Evolutionary conservation across 1,140 invertebrate species (phyloP), one percentile per base, ranked within the genome.

Genomic region (Rhopalosiphum padi): DNA sequence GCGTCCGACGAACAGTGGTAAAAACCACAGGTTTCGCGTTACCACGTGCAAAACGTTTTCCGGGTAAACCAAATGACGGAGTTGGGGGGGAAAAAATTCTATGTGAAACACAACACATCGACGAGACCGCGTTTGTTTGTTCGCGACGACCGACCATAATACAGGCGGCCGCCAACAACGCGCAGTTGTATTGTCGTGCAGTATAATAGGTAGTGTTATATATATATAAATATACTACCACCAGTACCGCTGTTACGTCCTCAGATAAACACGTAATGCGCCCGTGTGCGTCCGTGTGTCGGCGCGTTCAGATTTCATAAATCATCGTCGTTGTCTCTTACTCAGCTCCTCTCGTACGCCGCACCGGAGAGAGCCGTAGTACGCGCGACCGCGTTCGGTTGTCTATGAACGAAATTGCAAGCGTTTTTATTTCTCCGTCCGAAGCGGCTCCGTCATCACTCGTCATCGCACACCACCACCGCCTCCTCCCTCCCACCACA

Each of bases 301-400:
- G 82, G 41, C 23, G 37, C 43, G 3, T 86, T 86, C 25, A 23
- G 46, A 88, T 51, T 88, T 88, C 87, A 88, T 88, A 88, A 88
- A 88, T 88, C 87, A 53, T 88, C 37, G n/a, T 53, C 15, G 87
- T 51, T 41, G 41, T 41, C 41, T 41, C 41, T 2, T 51, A 18
- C n/a, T 51, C n/a, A 30, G 41, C 41, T 41, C 41, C 41, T 41
- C 21, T 23, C 22, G n/a, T 35, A 46, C n/a, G 21, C 37, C 35
- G 23, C 37, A 23, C 2, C 23, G 23, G 43, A 23, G 23, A 43
- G 60, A 77, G n/a, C 23, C 6, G 41, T 25, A 41, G 41, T 25
- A 41, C 43, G 22, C 8, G 23, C 41, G 22, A 25, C 23, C 2
- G 83, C 23, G 22, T 85, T 85, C 18, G 46, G 46, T 51, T 48